phyloP scores from a whole-genome alignment of 2,113 vertebrate genomes.

The Chlamydotis undulata region DNA sequence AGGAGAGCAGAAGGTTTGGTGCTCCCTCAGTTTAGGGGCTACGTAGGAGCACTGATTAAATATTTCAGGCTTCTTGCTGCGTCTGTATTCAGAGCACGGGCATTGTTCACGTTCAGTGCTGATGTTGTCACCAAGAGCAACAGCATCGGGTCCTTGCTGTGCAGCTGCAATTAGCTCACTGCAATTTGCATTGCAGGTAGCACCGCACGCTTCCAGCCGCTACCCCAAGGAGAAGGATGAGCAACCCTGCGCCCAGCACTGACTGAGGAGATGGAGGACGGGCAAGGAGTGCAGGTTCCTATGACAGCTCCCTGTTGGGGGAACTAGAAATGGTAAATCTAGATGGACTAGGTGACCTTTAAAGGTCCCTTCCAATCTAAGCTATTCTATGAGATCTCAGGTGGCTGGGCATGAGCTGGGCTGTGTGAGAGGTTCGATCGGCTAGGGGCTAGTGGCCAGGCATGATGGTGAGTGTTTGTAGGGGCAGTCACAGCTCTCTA shows the following conservation, averaged over 20 bases:
- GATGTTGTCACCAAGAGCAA: constrained; percentile 9
- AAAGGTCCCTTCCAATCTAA: too few species aligned
- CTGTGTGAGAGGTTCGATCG: not conserved
- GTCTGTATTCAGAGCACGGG: not conserved
- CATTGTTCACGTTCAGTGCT: not conserved
- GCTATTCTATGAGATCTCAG: not conserved
- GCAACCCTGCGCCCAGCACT: fast-evolving
- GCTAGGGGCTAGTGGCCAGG: not conserved
- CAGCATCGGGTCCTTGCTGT: not conserved
- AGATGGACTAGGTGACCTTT: too few species aligned
- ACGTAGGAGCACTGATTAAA: not conserved
- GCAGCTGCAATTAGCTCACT: not conserved
- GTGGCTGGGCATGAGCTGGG: not conserved
- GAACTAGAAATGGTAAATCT: too few species aligned
- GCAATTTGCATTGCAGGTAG: not conserved
- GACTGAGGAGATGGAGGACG: not conserved
- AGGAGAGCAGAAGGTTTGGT: not conserved
- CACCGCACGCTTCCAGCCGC: fast-evolving
- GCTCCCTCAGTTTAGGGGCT: not conserved
- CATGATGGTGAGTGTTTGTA: fast-evolving
- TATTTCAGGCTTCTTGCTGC: not conserved
- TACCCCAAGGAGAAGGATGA: fast-evolving
- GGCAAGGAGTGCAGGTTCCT: not conserved
- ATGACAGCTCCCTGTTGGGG: fast-evolving
- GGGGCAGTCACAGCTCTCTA: not conserved